These are phyloP conservation scores for Wiebesia pumilae DNA, from an alignment of 1,140 invertebrate species.

Conservation along the genomic window DNA sequence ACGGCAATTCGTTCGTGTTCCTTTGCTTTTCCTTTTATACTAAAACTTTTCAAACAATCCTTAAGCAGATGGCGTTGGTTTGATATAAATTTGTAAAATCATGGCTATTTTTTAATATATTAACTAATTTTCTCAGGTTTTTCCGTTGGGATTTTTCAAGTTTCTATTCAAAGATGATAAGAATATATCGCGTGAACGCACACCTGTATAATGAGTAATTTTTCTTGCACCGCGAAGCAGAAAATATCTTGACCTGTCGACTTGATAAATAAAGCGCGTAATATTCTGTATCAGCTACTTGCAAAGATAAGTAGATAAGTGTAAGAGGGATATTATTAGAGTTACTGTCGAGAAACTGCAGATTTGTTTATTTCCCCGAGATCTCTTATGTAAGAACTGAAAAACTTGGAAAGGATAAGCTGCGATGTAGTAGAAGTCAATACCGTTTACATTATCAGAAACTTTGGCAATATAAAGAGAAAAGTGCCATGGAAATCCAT, in stretches of 20 bases:
- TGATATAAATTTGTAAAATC: not conserved
- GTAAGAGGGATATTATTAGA: no score
- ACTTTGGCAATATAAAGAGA: not conserved
- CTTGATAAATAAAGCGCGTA: no score
- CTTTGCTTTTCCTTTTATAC: constrained; percentile 8
- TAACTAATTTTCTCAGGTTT: no score
- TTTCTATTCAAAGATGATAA: no score
- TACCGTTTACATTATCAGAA: not conserved
- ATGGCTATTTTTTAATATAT: not conserved
- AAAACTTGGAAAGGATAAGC: not conserved
- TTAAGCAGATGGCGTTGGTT: not conserved
- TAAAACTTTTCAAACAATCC: constrained; percentile 1
- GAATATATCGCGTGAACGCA: no score
- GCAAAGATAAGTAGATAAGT: no score
- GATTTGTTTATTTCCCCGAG: not conserved
- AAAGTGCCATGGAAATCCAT: not conserved
- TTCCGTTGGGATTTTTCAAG: no score
- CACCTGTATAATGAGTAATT: no score
- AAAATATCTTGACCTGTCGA: no score
- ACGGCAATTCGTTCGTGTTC: constrained; percentile 37
- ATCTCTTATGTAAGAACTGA: not conserved
- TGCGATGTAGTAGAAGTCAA: not conserved
- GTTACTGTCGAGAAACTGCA: no score
- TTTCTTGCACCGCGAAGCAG: no score
- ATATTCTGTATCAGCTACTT: no score